phyloP scores from a whole-genome alignment of 2,888 invertebrate genomes.

The Xiphydria camelus region DNA sequence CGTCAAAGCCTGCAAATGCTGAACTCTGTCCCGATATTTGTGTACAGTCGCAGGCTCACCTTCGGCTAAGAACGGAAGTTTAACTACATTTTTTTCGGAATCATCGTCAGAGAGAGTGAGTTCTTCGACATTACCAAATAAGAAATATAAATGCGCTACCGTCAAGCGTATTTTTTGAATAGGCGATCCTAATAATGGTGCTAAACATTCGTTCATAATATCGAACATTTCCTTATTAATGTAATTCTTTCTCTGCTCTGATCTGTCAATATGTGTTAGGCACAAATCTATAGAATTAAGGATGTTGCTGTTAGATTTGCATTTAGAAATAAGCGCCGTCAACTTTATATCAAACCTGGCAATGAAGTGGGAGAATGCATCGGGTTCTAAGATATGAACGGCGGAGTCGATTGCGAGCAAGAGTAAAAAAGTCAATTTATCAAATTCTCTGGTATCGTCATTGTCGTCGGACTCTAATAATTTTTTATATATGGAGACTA shows the following conservation, averaged over 20 bases:
- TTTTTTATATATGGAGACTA: conserved; percentile 29
- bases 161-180: conserved; percentile 65
- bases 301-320: conserved; percentile 34
- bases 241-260: conserved; percentile 26
- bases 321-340: conserved; percentile 28
- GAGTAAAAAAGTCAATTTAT: conserved; percentile 53
- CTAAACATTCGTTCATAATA: conserved; percentile 30
- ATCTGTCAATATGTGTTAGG: conserved; percentile 33
- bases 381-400: conserved; percentile 62
- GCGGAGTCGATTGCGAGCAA: conserved; percentile 65
- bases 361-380: conserved; percentile 58
- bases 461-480: conserved; percentile 19
- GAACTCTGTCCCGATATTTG: conserved; percentile 78
- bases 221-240: conserved; percentile 40
- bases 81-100: conserved; percentile 34
- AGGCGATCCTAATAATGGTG: conserved; percentile 40
- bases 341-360: conserved; percentile 27
- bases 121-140: conserved; percentile 65
- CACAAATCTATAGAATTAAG: conserved; percentile 42
- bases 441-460: conserved; percentile 13
- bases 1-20: conserved; percentile 73
- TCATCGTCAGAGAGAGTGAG: conserved; percentile 56
- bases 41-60: conserved; percentile 72
- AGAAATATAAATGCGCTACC: conserved; percentile 73
- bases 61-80: conserved; percentile 66